These are phyloP conservation scores for Todiramphus chloris DNA, from an alignment of 2,113 vertebrate genomes.

Conservation along the genomic window DNA sequence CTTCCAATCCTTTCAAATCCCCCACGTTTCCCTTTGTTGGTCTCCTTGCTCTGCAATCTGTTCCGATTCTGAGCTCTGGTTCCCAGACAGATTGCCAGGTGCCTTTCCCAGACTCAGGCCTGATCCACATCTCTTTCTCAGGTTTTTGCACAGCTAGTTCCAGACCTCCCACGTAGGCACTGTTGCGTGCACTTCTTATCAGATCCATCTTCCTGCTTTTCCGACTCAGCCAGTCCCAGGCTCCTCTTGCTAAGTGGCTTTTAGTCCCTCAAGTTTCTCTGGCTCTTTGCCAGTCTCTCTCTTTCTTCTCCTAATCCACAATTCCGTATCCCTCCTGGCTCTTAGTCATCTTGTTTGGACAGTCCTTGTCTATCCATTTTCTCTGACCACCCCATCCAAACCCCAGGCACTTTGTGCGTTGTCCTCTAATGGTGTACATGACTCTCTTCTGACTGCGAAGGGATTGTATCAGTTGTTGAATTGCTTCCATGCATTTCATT, in stretches of 20 bases:
- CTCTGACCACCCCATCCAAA: background rate
- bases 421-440: constrained; percentile 25
- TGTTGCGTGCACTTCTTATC: constrained; percentile 4
- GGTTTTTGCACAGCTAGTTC: background rate
- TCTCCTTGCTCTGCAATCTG: background rate
- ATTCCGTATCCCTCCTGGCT: background rate
- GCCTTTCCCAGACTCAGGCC: background rate
- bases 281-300: background rate
- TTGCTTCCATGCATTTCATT: constrained; percentile 15
- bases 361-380: background rate
- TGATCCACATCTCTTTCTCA: background rate
- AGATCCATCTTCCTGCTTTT: constrained; percentile 44
- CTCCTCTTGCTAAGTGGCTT: constrained; percentile 9
- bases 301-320: background rate
- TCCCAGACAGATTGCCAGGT: constrained; percentile 1
- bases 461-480: constrained; percentile 14
- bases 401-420: background rate
- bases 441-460: background rate
- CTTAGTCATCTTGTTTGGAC: background rate
- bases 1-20: background rate
- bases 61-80: background rate
- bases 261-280: background rate
- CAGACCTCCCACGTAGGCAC: constrained; percentile 37
- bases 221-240: background rate
- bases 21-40: background rate